Conservation (phyloP, 2,113 vertebrate species). For the Sylvia atricapilla region DNA sequence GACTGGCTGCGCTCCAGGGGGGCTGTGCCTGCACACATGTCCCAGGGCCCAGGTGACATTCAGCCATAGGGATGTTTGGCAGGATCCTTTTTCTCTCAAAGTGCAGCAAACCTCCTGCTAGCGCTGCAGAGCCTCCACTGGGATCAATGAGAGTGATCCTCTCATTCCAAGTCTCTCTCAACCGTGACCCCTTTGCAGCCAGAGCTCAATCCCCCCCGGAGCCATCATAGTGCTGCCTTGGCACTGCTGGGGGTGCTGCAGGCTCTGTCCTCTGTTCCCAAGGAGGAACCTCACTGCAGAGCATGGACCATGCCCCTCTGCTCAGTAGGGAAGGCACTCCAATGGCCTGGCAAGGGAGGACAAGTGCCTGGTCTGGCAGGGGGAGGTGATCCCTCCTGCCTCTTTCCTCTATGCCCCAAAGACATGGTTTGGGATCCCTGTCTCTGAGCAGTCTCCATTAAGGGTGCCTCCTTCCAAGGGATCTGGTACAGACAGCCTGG, state of each 20-base stretch:
- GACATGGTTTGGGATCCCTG: rapidly evolving
- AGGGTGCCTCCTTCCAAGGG: background rate
- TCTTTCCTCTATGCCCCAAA: background rate
- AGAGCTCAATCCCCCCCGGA: rapidly evolving
- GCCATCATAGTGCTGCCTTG: rapidly evolving
- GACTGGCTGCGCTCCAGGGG: rapidly evolving
- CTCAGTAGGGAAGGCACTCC: background rate
- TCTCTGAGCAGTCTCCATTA: background rate
- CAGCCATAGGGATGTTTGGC: background rate
- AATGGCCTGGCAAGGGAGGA: background rate
- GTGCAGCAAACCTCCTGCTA: background rate
- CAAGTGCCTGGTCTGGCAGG: background rate
- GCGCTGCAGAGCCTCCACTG: rapidly evolving
- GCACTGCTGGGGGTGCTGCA: rapidly evolving
- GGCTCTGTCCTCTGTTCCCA: background rate
- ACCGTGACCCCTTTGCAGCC: rapidly evolving
- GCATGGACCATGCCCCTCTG: background rate
- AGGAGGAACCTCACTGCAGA: background rate
- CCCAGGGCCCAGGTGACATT: too few relatives aligned
- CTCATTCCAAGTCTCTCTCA: background rate
- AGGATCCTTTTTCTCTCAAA: background rate
- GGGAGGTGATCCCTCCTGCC: rapidly evolving
- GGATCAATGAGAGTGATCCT: background rate
- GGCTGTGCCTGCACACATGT: background rate
- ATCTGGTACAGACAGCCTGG: background rate